Conservation (phyloP, 2,888 invertebrate species). For the Dione juno region DNA sequence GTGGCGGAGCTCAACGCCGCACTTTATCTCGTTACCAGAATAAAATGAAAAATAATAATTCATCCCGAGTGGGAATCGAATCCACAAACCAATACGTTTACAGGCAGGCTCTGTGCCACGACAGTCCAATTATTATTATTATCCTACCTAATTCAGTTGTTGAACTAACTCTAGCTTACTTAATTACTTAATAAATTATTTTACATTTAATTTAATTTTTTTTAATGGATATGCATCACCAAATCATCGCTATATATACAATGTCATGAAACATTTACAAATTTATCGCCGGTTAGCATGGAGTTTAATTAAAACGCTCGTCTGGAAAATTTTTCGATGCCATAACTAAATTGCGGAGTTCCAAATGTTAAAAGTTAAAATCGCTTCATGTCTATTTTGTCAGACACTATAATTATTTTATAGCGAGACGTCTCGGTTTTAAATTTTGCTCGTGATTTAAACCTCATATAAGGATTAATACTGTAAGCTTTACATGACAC, state of each 20-base stretch:
- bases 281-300: slow-evolving; percentile 40
- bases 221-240: not conserved
- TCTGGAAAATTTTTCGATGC: slow-evolving; percentile 31
- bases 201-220: no score
- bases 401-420: slow-evolving; percentile 21
- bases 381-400: slow-evolving; percentile 20
- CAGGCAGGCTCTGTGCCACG: no score
- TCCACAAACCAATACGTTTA: no score
- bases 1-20: no score
- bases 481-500: not conserved
- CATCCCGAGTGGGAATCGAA: no score
- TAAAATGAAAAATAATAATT: no score
- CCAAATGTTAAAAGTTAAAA: slow-evolving; percentile 27
- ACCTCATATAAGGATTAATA: not conserved
- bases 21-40: no score
- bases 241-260: slow-evolving; percentile 4
- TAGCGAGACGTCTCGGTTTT: slow-evolving; percentile 23
- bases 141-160: no score
- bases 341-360: slow-evolving; percentile 35
- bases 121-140: no score
- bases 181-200: no score
- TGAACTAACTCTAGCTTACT: no score
- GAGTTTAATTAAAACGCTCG: slow-evolving; percentile 41
- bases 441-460: slow-evolving; percentile 6
- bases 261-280: slow-evolving; percentile 34